Evolutionary conservation across 2,888 invertebrate species (phyloP).

Genomic region (Cordylochernes scorpioides): DNA sequence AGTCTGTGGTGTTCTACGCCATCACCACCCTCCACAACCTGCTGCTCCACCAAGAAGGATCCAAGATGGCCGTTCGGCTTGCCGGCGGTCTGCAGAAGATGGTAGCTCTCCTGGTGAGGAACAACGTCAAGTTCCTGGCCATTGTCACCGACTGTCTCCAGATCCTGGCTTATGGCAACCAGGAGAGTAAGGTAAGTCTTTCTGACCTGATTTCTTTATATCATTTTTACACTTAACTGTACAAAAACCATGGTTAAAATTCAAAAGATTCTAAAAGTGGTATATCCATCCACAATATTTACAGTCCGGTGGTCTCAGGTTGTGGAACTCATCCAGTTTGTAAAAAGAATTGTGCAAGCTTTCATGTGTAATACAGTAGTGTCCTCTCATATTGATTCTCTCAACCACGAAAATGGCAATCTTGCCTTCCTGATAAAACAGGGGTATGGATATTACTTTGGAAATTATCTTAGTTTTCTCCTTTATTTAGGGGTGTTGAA

Average conservation of each 20-base stretch:
- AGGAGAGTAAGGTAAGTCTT: conserved; percentile 49
- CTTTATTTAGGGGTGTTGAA: conserved; percentile 1
- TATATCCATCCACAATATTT: too few species aligned
- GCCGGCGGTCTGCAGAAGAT: conserved; percentile 89
- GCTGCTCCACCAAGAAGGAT: conserved; percentile 81
- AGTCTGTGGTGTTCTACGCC: conserved; percentile 87
- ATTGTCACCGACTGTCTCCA: conserved; percentile 97
- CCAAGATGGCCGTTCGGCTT: conserved; percentile 84
- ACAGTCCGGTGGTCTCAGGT: too few species aligned
- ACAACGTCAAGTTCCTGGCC: conserved; percentile 87
- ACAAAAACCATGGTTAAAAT: too few species aligned
- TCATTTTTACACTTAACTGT: too few species aligned
- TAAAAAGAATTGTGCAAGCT: too few species aligned
- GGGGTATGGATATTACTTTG: background rate
- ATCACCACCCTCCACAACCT: conserved; percentile 93
- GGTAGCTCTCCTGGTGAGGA: conserved; percentile 75
- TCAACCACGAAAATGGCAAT: too few species aligned
- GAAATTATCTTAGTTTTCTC: background rate
- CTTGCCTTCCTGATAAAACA: too few species aligned
- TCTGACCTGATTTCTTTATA: background rate
- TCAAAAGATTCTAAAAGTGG: too few species aligned
- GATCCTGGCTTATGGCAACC: conserved; percentile 85
- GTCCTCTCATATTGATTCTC: too few species aligned
- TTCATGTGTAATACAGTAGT: too few species aligned
- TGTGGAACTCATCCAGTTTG: too few species aligned